These are phyloP conservation scores for Heptranchias perlo DNA, from an alignment of 2,113 vertebrate genomes.

Conservation along the genomic window DNA sequence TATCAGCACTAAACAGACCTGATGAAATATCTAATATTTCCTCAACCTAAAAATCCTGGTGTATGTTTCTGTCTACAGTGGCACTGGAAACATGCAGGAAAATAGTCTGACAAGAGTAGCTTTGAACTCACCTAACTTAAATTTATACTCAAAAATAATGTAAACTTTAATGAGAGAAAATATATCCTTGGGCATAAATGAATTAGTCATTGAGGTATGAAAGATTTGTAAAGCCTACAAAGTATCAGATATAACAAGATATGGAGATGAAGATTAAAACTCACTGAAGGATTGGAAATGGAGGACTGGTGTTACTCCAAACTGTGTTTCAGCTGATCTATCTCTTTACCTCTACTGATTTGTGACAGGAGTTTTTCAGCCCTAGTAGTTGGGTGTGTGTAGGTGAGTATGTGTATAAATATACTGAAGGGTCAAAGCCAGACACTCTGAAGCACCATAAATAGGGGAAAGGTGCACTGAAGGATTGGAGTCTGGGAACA, in stretches of 20 bases:
- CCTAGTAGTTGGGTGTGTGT: no score
- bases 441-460: background rate
- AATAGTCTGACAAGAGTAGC: background rate
- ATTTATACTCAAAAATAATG: background rate
- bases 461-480: background rate
- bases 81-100: background rate
- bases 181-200: slow-evolving; percentile 5
- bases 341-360: no score
- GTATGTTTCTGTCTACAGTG: background rate
- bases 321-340: background rate
- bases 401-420: background rate
- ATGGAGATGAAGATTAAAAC: background rate
- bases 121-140: slow-evolving; percentile 3
- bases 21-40: background rate
- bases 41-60: background rate
- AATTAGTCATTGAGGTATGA: background rate
- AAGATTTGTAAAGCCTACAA: background rate
- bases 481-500: no score
- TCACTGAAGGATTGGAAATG: background rate
- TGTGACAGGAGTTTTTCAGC: background rate
- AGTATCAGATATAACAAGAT: background rate
- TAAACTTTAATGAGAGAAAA: background rate
- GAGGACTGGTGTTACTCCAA: background rate
- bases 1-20: slow-evolving; percentile 24
- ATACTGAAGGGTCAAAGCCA: background rate